Base-by-base conservation (phyloP, 2,888 invertebrate species). In the Shargacucullia verbasci region DNA sequence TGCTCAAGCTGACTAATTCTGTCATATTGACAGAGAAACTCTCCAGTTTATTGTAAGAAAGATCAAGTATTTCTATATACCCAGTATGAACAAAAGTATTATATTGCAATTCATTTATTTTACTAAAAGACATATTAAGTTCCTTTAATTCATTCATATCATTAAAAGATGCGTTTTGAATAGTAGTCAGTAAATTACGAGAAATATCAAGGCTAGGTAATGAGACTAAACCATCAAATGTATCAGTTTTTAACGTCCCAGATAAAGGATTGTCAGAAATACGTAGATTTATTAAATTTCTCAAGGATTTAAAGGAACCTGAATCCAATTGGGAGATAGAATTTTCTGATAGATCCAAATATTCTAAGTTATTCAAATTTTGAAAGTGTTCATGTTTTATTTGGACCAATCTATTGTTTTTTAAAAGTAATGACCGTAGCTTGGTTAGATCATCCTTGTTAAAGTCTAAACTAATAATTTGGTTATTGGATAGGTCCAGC, bases 281-380 rank as follows among this genome's bases (percentile, higher is more conserved):
- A 76, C 82, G 64, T 50, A 92, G 82, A 63, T 73, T 82, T n/a
- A 79, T 74, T 34, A 91, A 76, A 56, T 77, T 75, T 15, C 58
- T 69, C 9, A 90, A 59, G 1, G 78, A 73, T 35, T 67, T 50
- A 60, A 91, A 91, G 11, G 85, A 83, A 54, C 81, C 78, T 1
- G 78, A 54, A 55, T 82, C 80, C 11, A 91, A 69, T 29, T 64
- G 59, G 0, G 83, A 61, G 50, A 91, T 87, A 43, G 84, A 80
- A 55, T 92, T 92, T 44, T 83, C 66, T 11, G 90, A 86, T 25
- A 91, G 55, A 79, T 91, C 88, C 48, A 92, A 79, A 73, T 77
- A 77, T 47, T 82, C 72, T 10, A 92, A 68, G 12, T 54, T 55
- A 35, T 57, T 70, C 33, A 91, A 73, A 12, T 77, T 59, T 20